These are phyloP conservation scores for Ia io DNA, from an alignment of 2,113 vertebrate genomes.

Conservation along the genomic window DNA sequence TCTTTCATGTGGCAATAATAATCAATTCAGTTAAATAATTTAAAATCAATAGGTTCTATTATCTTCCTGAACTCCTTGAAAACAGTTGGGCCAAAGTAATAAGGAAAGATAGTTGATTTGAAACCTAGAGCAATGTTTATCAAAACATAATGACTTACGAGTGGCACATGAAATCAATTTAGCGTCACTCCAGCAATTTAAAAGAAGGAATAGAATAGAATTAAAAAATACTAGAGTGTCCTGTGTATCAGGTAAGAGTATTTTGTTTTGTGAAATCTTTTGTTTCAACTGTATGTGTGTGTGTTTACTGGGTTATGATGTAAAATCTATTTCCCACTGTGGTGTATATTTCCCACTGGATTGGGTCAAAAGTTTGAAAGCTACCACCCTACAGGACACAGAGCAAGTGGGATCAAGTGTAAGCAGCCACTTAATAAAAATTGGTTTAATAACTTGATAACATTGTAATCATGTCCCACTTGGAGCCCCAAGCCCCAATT, in stretches of 20 bases:
- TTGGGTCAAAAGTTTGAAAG: background rate
- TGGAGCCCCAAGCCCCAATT: background rate
- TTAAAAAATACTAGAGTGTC: background rate
- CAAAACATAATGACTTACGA: background rate
- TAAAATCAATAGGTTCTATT: background rate
- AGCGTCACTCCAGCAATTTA: background rate
- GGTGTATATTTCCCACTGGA: background rate
- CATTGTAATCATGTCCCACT: background rate
- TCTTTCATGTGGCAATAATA: constrained; percentile 3
- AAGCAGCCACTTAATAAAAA: constrained; percentile 12
- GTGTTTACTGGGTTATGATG: background rate
- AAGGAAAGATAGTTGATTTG: background rate
- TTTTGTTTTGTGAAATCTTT: background rate
- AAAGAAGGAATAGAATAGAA: background rate
- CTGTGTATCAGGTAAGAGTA: background rate
- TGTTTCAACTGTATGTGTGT: background rate
- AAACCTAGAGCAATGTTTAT: background rate
- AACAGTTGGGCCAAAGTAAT: background rate
- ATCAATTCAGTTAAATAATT: background rate
- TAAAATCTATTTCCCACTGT: background rate
- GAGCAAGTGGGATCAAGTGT: background rate
- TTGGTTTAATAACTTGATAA: constrained; percentile 8
- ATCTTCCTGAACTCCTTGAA: background rate
- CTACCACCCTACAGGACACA: background rate
- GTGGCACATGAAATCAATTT: background rate